These are phyloP conservation scores for Tridacna gigas DNA, from an alignment of 2,888 invertebrate genomes.

Conservation along the genomic window DNA sequence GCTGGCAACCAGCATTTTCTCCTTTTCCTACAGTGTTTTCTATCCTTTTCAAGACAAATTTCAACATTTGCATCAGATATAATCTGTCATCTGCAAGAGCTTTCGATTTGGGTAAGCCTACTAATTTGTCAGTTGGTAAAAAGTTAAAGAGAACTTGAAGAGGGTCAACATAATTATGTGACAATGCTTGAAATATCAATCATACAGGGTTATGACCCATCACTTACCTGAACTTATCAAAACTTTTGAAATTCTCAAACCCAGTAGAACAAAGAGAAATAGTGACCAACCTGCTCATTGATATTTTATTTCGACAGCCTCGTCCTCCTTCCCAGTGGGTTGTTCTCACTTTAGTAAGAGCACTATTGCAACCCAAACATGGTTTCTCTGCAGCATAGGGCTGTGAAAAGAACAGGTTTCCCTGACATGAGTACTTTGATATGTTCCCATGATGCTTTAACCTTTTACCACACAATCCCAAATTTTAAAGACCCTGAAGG, in stretches of 20 bases:
- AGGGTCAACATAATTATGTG: neutral
- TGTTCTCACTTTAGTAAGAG: constrained; percentile 80
- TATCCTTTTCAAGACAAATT: too few species aligned
- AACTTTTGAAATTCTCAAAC: neutral
- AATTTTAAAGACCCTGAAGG: too few species aligned
- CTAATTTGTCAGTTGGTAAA: too few species aligned
- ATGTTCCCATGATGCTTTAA: too few species aligned
- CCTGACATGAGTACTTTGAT: too few species aligned
- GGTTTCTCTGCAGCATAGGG: constrained; percentile 81
- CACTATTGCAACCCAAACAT: constrained; percentile 80
- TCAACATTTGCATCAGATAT: too few species aligned
- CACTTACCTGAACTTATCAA: neutral
- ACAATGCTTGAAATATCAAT: neutral
- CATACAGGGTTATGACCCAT: neutral
- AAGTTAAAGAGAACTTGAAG: too few species aligned
- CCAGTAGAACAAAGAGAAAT: neutral
- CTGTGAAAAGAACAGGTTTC: constrained; percentile 67
- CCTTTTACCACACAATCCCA: too few species aligned
- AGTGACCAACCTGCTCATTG: constrained; percentile 84
- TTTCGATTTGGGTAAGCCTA: too few species aligned
- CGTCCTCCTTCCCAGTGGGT: constrained; percentile 86
- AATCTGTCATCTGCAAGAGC: too few species aligned
- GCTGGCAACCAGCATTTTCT: too few species aligned
- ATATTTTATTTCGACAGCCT: constrained; percentile 85
- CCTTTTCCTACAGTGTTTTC: too few species aligned